phyloP scores from a whole-genome alignment of 2,888 invertebrate genomes.

The Ametastegia equiseti region DNA sequence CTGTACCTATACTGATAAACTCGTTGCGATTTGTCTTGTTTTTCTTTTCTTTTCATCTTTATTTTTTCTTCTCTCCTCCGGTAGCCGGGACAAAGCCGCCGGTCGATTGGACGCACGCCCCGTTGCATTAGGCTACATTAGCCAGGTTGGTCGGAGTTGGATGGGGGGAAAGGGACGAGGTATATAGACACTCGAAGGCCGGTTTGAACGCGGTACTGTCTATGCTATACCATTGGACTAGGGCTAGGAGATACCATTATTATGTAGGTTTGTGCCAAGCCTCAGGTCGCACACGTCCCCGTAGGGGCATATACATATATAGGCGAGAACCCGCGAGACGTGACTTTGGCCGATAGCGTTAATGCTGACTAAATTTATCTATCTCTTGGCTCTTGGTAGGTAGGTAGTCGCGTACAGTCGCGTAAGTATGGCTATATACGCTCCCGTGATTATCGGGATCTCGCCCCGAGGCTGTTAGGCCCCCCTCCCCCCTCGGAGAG shows the following conservation, averaged over 20 bases:
- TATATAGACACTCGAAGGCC: conserved; percentile 18
- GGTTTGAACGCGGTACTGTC: no score
- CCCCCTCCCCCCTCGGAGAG: not conserved
- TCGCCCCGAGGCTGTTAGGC: no score
- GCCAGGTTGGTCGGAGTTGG: no score
- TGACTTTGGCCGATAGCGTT: conserved; percentile 39
- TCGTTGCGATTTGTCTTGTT: no score
- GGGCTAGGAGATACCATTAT: not conserved
- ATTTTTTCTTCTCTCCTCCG: no score
- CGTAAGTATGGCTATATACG: not conserved
- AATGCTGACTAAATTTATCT: conserved; percentile 22
- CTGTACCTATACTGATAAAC: no score
- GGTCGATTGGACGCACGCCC: no score
- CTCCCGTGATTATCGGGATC: not conserved
- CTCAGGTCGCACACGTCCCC: conserved; percentile 23
- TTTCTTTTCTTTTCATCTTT: not conserved
- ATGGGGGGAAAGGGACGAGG: no score
- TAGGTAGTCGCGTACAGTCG: not conserved
- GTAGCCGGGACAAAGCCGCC: no score
- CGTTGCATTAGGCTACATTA: no score
- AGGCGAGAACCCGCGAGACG: conserved; percentile 8
- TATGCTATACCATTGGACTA: not conserved
- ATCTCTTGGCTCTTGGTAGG: not conserved
- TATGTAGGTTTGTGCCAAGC: not conserved
- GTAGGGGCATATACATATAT: not conserved